phyloP scores from a whole-genome alignment of 2,888 invertebrate species.

The Scaptomyza tumidula region DNA sequence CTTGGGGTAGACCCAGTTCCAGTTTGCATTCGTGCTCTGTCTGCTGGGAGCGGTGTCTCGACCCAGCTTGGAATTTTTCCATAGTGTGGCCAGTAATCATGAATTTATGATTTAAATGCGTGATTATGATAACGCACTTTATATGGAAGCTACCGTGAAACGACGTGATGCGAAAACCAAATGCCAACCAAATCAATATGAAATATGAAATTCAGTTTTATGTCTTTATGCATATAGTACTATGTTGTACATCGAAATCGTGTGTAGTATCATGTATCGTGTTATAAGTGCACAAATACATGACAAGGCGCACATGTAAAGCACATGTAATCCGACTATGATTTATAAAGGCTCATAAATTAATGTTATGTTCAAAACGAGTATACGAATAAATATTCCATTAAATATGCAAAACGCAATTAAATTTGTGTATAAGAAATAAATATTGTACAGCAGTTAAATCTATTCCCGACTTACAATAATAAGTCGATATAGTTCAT shows the following conservation, averaged over 20 bases:
- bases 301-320: conserved; percentile 58
- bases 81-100: conserved; percentile 57
- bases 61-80: conserved; percentile 69
- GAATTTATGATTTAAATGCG: conserved; percentile 80
- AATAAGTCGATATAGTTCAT: no score
- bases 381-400: background rate
- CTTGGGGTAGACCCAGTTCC: conserved; percentile 27
- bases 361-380: conserved; percentile 32
- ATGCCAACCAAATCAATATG: conserved; percentile 58
- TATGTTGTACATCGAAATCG: background rate
- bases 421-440: no score
- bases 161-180: conserved; percentile 61
- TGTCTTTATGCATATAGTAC: conserved; percentile 53
- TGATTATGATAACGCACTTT: conserved; percentile 62
- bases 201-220: conserved; percentile 76
- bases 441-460: no score
- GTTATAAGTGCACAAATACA: conserved; percentile 69
- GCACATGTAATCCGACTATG: conserved; percentile 62
- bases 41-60: conserved; percentile 57
- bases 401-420: no score
- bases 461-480: no score
- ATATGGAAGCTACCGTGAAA: conserved; percentile 36
- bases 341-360: conserved; percentile 59
- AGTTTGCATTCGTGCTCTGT: conserved; percentile 30
- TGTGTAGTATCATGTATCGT: conserved; percentile 42